Percentiles rank a stretch among this genome's conserved stretches.
These are phyloP conservation scores for Solen grandis DNA, from an alignment of 1,140 invertebrate species.

Conservation along the genomic window DNA sequence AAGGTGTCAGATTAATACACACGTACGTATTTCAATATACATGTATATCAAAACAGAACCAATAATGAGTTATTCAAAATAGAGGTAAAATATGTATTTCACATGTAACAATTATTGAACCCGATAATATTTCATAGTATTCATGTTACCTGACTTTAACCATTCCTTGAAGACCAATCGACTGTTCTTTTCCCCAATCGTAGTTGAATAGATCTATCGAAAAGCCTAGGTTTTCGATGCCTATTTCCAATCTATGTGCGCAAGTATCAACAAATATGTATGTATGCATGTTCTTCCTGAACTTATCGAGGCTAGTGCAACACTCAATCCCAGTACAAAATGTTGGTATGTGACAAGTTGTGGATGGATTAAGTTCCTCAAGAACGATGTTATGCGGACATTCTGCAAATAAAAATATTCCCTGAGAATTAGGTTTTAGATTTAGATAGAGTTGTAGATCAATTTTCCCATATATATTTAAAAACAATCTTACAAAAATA, in stretches of 20 bases:
- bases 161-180: slow-evolving; percentile 20
- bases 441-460: neutral
- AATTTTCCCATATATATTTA: neutral
- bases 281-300: slow-evolving; percentile 33
- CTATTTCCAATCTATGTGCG: slow-evolving; percentile 30
- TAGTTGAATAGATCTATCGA: slow-evolving; percentile 27
- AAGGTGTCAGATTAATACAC: too few relatives aligned
- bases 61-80: too few relatives aligned
- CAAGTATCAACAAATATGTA: slow-evolving; percentile 44
- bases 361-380: slow-evolving; percentile 1
- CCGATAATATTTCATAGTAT: too few relatives aligned
- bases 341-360: slow-evolving; percentile 28
- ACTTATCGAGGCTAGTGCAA: slow-evolving; percentile 23
- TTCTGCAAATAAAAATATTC: slow-evolving; percentile 4
- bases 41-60: too few relatives aligned
- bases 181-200: slow-evolving; percentile 47
- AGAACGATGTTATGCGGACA: slow-evolving; percentile 15
- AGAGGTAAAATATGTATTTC: too few relatives aligned
- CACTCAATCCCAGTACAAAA: slow-evolving; percentile 49
- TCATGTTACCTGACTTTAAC: slow-evolving; percentile 30
- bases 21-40: too few relatives aligned
- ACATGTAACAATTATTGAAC: too few relatives aligned
- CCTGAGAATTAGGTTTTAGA: neutral
- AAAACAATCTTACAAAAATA: neutral
- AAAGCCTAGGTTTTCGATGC: slow-evolving; percentile 52